phyloP scores from a whole-genome alignment of 2,113 vertebrate species.

The Alligator mississippiensis region DNA sequence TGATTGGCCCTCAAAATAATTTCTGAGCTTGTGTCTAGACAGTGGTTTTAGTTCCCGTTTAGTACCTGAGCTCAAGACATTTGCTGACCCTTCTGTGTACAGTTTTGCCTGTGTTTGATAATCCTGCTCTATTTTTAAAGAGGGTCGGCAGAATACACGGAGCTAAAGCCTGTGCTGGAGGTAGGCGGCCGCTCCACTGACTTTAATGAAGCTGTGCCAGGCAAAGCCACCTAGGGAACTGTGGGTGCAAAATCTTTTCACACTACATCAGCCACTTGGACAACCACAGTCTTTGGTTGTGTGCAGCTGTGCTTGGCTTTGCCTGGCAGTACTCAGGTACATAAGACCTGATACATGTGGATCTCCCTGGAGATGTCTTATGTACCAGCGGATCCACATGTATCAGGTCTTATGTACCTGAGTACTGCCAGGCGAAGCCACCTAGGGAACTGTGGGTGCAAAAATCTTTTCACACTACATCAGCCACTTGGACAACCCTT shows the following conservation, averaged over 20 bases:
- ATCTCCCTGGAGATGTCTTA: too few species aligned
- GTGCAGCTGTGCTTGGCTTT: too few species aligned
- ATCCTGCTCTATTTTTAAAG: not conserved
- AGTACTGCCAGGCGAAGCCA: accelerated
- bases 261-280: too few species aligned
- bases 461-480: not conserved
- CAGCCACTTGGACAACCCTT: not conserved
- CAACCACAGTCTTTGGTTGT: too few species aligned
- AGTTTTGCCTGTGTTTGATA: not conserved
- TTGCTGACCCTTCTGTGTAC: not conserved
- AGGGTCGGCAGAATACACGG: not conserved
- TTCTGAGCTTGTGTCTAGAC: conserved; percentile 48
- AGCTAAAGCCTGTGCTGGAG: not conserved
- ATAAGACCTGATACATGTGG: too few species aligned
- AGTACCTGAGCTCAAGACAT: not conserved
- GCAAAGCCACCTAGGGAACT: not conserved
- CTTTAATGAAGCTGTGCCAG: not conserved
- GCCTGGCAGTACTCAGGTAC: too few species aligned
- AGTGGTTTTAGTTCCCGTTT: conserved; percentile 30
- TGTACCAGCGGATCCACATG: too few species aligned
- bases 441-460: accelerated
- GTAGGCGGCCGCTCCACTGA: not conserved
- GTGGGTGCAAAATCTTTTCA: not conserved
- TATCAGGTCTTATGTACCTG: too few species aligned
- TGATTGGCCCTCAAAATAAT: conserved; percentile 37